Evolutionary conservation across 2,888 invertebrate genomes (phyloP).

Genomic region (Parnassius glacialis): DNA sequence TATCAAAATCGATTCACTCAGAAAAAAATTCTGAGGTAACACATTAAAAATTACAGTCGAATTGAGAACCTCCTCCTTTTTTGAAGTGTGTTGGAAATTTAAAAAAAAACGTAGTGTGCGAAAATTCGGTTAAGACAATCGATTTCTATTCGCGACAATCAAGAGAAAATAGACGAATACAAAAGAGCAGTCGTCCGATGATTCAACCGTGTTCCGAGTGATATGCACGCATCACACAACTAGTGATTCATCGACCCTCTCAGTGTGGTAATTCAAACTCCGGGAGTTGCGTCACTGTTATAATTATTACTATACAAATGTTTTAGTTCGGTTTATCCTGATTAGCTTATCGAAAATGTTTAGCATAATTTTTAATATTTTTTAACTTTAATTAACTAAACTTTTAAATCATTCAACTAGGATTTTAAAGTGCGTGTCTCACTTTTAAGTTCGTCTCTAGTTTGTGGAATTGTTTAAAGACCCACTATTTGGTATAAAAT

Average conservation of each 20-base stretch:
- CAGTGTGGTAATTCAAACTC: slow-evolving; percentile 45
- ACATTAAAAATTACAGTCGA: too few relatives aligned
- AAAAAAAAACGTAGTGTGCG: background rate
- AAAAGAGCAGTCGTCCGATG: slow-evolving; percentile 26
- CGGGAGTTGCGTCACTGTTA: slow-evolving; percentile 49
- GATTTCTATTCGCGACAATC: background rate
- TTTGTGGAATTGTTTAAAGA: too few relatives aligned
- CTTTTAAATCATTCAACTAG: too few relatives aligned
- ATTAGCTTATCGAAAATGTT: background rate
- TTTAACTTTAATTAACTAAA: too few relatives aligned
- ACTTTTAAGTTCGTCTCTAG: too few relatives aligned
- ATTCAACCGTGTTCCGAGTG: slow-evolving; percentile 52
- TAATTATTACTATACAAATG: slow-evolving; percentile 1
- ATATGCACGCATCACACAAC: slow-evolving; percentile 59
- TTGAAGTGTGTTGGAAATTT: too few relatives aligned
- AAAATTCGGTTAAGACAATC: background rate
- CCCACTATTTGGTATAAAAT: too few relatives aligned
- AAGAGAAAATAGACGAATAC: slow-evolving; percentile 5
- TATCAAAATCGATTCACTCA: too few relatives aligned
- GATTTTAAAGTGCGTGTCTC: too few relatives aligned
- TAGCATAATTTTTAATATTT: background rate
- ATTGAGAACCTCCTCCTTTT: too few relatives aligned
- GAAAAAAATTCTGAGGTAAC: too few relatives aligned
- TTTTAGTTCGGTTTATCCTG: slow-evolving; percentile 10
- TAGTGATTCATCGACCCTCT: slow-evolving; percentile 51